Conservation (phyloP, 2,888 invertebrate genomes). For the Stenoptilia bipunctidactyla region DNA sequence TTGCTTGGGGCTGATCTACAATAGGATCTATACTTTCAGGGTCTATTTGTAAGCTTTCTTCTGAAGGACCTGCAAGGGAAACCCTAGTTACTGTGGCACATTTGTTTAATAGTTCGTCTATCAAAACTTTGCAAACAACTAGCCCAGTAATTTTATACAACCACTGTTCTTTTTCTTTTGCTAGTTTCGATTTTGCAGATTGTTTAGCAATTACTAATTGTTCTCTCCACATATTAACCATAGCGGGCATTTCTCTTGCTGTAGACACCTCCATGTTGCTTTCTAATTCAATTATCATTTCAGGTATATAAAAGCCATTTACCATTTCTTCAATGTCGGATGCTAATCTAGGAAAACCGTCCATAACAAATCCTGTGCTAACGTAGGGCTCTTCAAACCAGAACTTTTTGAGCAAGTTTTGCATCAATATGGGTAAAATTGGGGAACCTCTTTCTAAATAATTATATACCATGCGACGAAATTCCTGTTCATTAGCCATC, state of each 20-base stretch:
- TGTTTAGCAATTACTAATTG: slow-evolving; percentile 43
- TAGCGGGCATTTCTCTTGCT: slow-evolving; percentile 33
- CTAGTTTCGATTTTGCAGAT: slow-evolving; percentile 26
- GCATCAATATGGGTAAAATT: slow-evolving; percentile 50
- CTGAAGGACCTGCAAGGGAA: background rate
- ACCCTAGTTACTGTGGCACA: background rate
- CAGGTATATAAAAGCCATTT: slow-evolving; percentile 65
- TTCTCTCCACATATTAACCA: slow-evolving; percentile 46
- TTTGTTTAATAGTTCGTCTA: background rate
- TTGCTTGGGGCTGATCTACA: slow-evolving; percentile 17
- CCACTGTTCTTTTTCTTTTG: slow-evolving; percentile 33
- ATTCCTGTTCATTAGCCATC: slow-evolving; percentile 42
- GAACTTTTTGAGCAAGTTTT: slow-evolving; percentile 46
- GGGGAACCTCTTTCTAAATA: slow-evolving; percentile 62
- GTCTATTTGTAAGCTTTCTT: slow-evolving; percentile 22
- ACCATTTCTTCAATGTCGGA: slow-evolving; percentile 67
- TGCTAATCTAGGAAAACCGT: slow-evolving; percentile 72
- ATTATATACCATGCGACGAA: slow-evolving; percentile 41
- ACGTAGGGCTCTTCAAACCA: slow-evolving; percentile 68
- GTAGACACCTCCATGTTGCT: slow-evolving; percentile 32
- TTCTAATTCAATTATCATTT: slow-evolving; percentile 66
- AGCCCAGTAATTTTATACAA: slow-evolving; percentile 27
- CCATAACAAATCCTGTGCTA: slow-evolving; percentile 67
- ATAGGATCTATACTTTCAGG: slow-evolving; percentile 15
- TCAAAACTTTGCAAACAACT: background rate